Conservation (phyloP, 2,113 vertebrate genomes). For the Zosterops japonicus region DNA sequence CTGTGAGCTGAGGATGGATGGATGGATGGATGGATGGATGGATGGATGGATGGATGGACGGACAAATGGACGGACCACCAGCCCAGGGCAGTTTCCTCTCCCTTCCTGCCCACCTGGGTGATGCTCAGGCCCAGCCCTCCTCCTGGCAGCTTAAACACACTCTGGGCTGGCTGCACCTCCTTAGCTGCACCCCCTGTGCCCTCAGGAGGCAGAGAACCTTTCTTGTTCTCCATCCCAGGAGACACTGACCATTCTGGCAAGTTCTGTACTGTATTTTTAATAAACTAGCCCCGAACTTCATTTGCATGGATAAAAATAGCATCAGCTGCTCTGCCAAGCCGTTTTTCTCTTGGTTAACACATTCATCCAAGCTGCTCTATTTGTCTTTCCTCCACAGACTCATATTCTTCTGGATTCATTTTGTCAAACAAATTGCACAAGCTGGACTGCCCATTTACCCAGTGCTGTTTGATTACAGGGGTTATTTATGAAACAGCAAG, state of each 20-base stretch:
- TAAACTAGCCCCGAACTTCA: conserved; percentile 3
- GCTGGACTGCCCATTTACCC: conserved; percentile 56
- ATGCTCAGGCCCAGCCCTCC: background rate
- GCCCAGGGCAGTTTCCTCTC: background rate
- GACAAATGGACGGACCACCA: background rate
- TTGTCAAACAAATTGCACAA: conserved; percentile 59
- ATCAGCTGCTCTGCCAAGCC: conserved; percentile 34
- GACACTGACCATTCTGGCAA: background rate
- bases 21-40: background rate
- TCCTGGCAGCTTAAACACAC: background rate
- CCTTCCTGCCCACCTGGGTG: background rate
- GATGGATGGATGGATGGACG: background rate
- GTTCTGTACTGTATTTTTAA: conserved; percentile 25
- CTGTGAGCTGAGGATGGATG: background rate
- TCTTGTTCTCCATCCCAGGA: background rate
- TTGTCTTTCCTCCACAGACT: conserved; percentile 54
- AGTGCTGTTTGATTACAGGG: conserved; percentile 45
- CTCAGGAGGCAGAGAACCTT: background rate
- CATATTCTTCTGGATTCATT: conserved; percentile 49
- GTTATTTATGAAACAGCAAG: conserved; percentile 62
- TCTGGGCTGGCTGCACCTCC: background rate
- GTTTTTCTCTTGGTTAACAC: conserved; percentile 56
- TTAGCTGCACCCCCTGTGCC: background rate
- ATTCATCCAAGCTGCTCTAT: conserved; percentile 59
- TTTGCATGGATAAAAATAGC: conserved; percentile 61